Evolutionary conservation across 2,797 vertebrate species (phyloP), one percentile per base, ranked within the genome.

Genomic region (Aythya fuligula): DNA sequence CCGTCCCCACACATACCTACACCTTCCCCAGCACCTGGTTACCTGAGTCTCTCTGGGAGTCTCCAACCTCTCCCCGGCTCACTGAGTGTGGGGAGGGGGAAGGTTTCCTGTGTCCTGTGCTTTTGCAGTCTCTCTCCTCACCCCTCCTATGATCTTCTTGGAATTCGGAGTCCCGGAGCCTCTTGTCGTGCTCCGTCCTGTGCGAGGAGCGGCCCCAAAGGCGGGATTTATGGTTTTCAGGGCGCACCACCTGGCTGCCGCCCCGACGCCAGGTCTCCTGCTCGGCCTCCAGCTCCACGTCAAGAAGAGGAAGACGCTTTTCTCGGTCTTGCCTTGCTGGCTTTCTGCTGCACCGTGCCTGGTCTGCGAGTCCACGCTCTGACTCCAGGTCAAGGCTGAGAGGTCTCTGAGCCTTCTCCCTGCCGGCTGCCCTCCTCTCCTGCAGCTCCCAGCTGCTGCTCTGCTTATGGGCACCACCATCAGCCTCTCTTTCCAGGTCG

Each of bases 261-360:
- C 73, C 36, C 39, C 3, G 30, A 54, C 39, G 71, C 76, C 96
- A 87, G 10, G 10, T n/a, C 41, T 93, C 34, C 72, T 92, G 78
- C 34, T 97, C 90, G 32, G 90, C 96, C 20, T 98, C 97, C 75
- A 91, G 85, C 7, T 95, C 93, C 75, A 90, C 27, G 5, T 95
- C 96, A 27, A 98, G 98, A 47, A 94, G 93, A 9, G 98, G 97
- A 34, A 98, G 96, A 76, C 96, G 98, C 47, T 76, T 80, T 20
- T 97, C 97, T 93, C 95, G 98, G 66, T 98, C 98, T 30, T 97
- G 98, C 90, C 79, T 98, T 47, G 93, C 84, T 18, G 88, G 91
- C 24, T 87, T 97, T 93, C 95, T 97, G 49, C 97, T 97, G 64
- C 2, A 18, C 21, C 1, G 4, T 4, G 51, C 56, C 71, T 79